phyloP scores from a whole-genome alignment of 2,797 vertebrate species.

The Odontamblyopus rebecca region DNA sequence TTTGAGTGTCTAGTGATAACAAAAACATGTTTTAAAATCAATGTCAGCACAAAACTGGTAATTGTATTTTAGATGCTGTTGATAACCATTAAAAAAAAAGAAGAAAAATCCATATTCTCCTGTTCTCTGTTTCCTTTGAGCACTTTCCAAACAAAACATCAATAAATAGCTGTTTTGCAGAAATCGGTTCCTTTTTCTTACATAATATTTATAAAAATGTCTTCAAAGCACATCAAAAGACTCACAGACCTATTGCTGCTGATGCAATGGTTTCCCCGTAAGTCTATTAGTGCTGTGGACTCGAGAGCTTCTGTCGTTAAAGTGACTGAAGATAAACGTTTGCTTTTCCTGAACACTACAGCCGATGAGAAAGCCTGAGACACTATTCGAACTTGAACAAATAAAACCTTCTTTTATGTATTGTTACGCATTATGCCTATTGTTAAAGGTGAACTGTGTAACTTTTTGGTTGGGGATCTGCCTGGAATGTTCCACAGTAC shows the following conservation, averaged over 20 bases:
- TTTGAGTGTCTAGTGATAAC: too few relatives aligned
- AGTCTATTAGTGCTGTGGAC: background rate
- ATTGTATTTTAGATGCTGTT: too few relatives aligned
- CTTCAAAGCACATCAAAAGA: conserved; percentile 17
- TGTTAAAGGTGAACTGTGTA: background rate
- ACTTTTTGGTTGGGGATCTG: too few relatives aligned
- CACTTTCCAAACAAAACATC: conserved; percentile 39
- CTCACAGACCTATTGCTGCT: conserved; percentile 2
- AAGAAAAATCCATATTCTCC: conserved; percentile 33
- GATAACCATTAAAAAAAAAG: background rate
- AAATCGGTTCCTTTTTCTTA: conserved; percentile 33
- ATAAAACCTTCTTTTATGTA: background rate
- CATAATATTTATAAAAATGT: conserved; percentile 14
- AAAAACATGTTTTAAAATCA: too few relatives aligned
- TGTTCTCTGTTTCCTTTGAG: conserved; percentile 38
- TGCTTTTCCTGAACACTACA: background rate
- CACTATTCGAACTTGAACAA: too few relatives aligned
- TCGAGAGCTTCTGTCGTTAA: background rate
- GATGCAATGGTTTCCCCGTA: conserved; percentile 2
- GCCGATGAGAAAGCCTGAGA: background rate
- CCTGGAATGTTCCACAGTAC: too few relatives aligned
- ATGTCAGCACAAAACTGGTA: too few relatives aligned
- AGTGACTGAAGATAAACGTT: background rate
- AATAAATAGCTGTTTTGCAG: conserved; percentile 44
- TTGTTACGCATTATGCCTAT: background rate